phyloP scores from a whole-genome alignment of 2,113 vertebrate species.

The Charadrius vociferus region DNA sequence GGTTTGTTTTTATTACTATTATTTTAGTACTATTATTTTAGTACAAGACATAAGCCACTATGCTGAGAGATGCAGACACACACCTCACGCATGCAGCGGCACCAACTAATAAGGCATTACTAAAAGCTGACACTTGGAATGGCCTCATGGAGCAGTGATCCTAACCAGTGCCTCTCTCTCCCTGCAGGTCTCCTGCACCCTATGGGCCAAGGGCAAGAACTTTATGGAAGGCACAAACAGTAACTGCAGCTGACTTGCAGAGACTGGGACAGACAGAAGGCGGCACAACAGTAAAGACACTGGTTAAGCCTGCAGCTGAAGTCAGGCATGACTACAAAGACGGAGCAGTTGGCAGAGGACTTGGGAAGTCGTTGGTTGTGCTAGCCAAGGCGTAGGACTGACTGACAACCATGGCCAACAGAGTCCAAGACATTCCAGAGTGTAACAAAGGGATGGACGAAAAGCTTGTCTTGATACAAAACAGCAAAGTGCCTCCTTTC shows the following conservation, averaged over 20 bases:
- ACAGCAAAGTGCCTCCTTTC: background rate
- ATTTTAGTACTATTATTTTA: background rate
- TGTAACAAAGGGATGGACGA: background rate
- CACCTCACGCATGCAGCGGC: background rate
- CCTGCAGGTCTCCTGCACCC: background rate
- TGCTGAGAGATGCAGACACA: background rate
- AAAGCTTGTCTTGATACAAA: background rate
- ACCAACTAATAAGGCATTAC: background rate
- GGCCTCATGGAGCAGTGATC: accelerated
- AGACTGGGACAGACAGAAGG: background rate
- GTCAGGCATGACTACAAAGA: background rate
- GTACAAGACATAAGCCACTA: background rate
- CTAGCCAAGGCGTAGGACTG: background rate
- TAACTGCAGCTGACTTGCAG: accelerated
- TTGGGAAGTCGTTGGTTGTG: accelerated
- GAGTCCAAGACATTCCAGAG: background rate
- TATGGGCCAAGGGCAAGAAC: background rate
- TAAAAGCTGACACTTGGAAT: background rate
- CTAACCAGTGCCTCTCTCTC: background rate
- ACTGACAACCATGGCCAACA: background rate
- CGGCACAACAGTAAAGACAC: background rate
- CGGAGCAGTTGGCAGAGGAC: background rate
- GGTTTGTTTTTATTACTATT: background rate
- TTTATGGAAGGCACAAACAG: background rate
- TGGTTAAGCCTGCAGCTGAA: background rate